These are phyloP conservation scores for Oopsacas minuta DNA, from an alignment of 37 sponge, comb jelly and placozoan species.

Conservation along the genomic window DNA sequence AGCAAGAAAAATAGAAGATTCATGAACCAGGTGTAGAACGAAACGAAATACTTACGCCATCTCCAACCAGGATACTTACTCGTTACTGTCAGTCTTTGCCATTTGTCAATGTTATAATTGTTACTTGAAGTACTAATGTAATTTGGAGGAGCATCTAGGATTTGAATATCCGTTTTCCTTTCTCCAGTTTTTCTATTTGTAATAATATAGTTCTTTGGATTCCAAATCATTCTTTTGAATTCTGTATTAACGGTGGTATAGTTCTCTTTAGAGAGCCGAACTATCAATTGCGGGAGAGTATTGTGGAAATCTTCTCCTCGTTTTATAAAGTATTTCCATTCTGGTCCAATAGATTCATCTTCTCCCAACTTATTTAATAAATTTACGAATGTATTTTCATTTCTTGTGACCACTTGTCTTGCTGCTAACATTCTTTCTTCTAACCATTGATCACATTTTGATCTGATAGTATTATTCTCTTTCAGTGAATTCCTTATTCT, in stretches of 20 bases:
- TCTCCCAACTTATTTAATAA: background rate
- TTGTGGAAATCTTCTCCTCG: background rate
- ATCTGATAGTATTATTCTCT: background rate
- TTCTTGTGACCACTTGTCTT: background rate
- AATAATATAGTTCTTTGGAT: background rate
- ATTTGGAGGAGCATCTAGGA: background rate
- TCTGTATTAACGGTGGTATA: background rate
- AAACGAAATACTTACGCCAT: slow-evolving; percentile 7
- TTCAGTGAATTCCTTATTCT: background rate
- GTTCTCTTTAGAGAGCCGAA: background rate
- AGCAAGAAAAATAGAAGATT: background rate
- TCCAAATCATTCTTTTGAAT: background rate
- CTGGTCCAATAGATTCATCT: background rate
- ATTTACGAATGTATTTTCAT: background rate
- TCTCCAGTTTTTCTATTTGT: background rate
- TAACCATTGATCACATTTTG: background rate
- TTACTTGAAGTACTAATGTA: background rate
- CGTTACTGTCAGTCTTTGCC: background rate
- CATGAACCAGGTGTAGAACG: background rate
- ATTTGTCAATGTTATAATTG: background rate
- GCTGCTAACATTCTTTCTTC: background rate
- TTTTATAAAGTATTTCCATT: background rate
- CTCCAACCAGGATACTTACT: background rate
- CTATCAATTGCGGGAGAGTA: background rate
- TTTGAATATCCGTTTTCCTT: background rate